A percentile compares a stretch with the other conserved stretches of the same genome.
Evolutionary conservation across 2,797 vertebrate genomes (phyloP).

Genomic region (Distichodus sexfasciatus): DNA sequence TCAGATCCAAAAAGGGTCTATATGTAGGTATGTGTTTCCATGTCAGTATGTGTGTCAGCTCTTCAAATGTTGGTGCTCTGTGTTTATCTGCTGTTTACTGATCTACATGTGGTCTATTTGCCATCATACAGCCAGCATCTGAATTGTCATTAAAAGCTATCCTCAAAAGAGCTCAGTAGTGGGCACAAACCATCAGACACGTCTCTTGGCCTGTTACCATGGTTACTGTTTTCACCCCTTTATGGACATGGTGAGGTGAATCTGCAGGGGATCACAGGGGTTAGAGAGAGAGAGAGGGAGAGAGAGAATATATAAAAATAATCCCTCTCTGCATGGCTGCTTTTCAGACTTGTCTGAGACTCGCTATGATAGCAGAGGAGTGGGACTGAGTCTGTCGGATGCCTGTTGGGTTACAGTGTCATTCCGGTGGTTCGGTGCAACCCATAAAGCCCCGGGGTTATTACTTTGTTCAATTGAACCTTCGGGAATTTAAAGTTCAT

Average conservation of each 20-base stretch:
- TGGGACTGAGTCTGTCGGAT: neutral
- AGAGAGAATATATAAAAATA: constrained; percentile 8
- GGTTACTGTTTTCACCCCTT: constrained; percentile 38
- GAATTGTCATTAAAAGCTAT: neutral
- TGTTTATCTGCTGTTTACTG: too few relatives aligned
- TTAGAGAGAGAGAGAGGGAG: neutral
- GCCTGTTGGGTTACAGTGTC: neutral
- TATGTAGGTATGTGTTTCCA: constrained; percentile 6
- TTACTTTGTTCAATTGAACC: neutral
- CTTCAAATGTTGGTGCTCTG: too few relatives aligned
- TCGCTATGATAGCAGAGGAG: neutral
- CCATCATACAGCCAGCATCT: constrained; percentile 4
- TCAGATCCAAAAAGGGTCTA: neutral
- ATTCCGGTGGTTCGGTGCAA: neutral
- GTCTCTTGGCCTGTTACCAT: constrained; percentile 39
- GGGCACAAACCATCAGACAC: constrained; percentile 1
- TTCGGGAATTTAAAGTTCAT: too few relatives aligned
- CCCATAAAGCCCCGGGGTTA: neutral
- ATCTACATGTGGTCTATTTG: too few relatives aligned
- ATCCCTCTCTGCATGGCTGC: constrained; percentile 1
- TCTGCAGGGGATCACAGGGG: constrained; percentile 7
- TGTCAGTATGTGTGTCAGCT: neutral
- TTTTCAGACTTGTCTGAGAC: neutral
- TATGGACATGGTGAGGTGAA: constrained; percentile 16
- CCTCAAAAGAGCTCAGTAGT: neutral